A percentile compares a stretch with the other conserved stretches of the same genome.
These are phyloP conservation scores for Metaphire vulgaris DNA, from an alignment of 1,140 invertebrate genomes.

Conservation along the genomic window DNA sequence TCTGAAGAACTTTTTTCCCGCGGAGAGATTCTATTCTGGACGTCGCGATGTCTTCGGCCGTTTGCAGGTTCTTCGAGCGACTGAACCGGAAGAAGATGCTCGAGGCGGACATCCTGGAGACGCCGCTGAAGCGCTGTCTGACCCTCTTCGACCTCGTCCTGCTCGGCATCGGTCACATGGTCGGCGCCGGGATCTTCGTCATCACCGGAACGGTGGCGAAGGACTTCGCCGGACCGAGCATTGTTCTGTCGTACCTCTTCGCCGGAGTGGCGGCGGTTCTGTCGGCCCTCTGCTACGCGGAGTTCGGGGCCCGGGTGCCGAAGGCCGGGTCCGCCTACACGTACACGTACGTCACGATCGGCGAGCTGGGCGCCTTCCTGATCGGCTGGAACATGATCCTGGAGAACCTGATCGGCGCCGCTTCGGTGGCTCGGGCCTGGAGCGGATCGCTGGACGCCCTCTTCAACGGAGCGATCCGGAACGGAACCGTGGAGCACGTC, in stretches of 20 bases:
- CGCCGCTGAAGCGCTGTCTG: conserved; percentile 75
- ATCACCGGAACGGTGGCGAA: conserved; percentile 40
- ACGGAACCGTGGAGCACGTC: conserved; percentile 62
- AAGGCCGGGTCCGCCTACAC: conserved; percentile 82
- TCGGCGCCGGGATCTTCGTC: conserved; percentile 67
- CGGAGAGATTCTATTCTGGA: too few relatives aligned
- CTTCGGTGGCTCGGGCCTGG: conserved; percentile 42
- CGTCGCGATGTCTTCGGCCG: not conserved
- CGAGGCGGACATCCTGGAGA: conserved; percentile 68
- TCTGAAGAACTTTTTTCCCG: too few relatives aligned
- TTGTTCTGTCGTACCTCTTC: conserved; percentile 75
- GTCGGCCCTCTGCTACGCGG: conserved; percentile 81
- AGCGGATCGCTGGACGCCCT: conserved; percentile 44
- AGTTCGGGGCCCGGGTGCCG: conserved; percentile 68
- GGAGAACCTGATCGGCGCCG: conserved; percentile 73
- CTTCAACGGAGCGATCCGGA: conserved; percentile 37
- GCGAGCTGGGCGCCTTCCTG: conserved; percentile 89
- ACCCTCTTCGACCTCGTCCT: conserved; percentile 65
- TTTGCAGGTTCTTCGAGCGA: not conserved
- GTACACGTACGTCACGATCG: conserved; percentile 83
- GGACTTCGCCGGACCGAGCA: conserved; percentile 60
- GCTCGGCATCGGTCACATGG: conserved; percentile 78
- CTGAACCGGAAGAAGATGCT: conserved; percentile 71
- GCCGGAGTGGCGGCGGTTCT: conserved; percentile 76
- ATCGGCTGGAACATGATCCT: conserved; percentile 89